phyloP scores from a whole-genome alignment of 2,797 vertebrate genomes.

The Gouania willdenowi region DNA sequence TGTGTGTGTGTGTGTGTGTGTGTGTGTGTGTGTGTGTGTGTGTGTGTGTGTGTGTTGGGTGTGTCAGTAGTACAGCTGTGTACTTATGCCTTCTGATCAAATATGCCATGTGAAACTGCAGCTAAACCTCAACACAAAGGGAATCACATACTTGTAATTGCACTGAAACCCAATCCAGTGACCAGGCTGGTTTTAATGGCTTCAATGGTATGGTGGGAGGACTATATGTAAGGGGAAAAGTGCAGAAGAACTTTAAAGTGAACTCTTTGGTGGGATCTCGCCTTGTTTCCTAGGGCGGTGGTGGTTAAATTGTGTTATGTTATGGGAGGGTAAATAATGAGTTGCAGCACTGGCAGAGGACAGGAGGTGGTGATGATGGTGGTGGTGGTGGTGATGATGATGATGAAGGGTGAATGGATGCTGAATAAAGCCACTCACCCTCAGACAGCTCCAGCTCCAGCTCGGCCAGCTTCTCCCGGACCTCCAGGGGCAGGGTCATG shows the following conservation, averaged over 20 bases:
- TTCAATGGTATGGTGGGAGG: neutral
- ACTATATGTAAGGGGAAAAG: slow-evolving; percentile 7
- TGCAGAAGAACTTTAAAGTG: slow-evolving; percentile 33
- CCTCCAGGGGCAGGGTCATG: slow-evolving; percentile 77
- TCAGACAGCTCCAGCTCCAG: slow-evolving; percentile 83
- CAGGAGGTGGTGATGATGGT: no score
- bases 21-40: no score
- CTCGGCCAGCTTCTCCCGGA: slow-evolving; percentile 83
- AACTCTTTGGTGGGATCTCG: no score
- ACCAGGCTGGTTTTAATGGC: neutral
- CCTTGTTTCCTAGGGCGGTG: no score
- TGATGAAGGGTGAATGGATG: no score
- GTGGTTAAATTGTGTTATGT: slow-evolving; percentile 11
- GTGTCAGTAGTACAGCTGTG: slow-evolving; percentile 54
- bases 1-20: no score
- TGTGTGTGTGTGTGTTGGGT: slow-evolving; percentile 45
- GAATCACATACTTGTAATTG: neutral
- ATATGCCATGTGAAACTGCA: neutral
- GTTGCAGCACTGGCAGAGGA: no score
- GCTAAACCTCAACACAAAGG: no score
- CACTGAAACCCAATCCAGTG: neutral
- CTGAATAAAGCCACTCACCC: no score
- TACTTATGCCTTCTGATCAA: slow-evolving; percentile 21
- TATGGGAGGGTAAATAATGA: slow-evolving; percentile 32
- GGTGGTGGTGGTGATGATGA: slow-evolving; percentile 32